A percentile compares a stretch with the other conserved stretches of the same genome.
Evolutionary conservation across 1,140 invertebrate genomes (phyloP).

Genomic region (Rhyzopertha dominica): DNA sequence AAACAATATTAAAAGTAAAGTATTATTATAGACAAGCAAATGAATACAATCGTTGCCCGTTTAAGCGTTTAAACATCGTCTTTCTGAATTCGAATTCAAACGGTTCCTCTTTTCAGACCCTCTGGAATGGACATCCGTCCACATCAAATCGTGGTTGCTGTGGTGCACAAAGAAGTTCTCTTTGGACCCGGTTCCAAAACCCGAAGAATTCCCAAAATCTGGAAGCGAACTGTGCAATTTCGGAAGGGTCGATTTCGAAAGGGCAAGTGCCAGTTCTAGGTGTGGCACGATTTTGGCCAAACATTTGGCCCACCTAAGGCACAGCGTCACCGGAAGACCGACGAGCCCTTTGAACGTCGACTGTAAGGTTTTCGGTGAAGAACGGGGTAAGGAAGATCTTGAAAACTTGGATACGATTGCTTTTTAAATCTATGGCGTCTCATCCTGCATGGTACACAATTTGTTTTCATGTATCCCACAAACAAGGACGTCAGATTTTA

Average conservation of each 20-base stretch:
- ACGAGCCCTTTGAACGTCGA: slow-evolving; percentile 47
- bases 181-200: slow-evolving; percentile 51
- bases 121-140: slow-evolving; percentile 54
- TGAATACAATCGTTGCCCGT: neutral
- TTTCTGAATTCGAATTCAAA: slow-evolving; percentile 8
- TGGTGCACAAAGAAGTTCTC: slow-evolving; percentile 60
- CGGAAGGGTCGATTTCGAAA: slow-evolving; percentile 48
- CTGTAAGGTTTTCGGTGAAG: slow-evolving; percentile 29
- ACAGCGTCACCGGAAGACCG: slow-evolving; percentile 48
- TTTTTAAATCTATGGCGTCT: no score
- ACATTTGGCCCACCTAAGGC: slow-evolving; percentile 49
- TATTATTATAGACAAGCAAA: neutral
- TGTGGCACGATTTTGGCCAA: slow-evolving; percentile 47
- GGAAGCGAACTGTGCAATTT: slow-evolving; percentile 56
- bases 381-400: slow-evolving; percentile 22
- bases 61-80: neutral
- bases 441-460: no score
- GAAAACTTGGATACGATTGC: no score
- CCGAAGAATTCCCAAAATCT: slow-evolving; percentile 52
- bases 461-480: no score
- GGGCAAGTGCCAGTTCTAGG: slow-evolving; percentile 43
- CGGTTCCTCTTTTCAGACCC: slow-evolving; percentile 50
- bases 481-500: no score
- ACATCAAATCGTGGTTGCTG: slow-evolving; percentile 60
- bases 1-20: neutral